These are phyloP conservation scores for Beroe ovata DNA, from an alignment of 37 sponge, comb jelly and placozoan species.

Conservation along the genomic window DNA sequence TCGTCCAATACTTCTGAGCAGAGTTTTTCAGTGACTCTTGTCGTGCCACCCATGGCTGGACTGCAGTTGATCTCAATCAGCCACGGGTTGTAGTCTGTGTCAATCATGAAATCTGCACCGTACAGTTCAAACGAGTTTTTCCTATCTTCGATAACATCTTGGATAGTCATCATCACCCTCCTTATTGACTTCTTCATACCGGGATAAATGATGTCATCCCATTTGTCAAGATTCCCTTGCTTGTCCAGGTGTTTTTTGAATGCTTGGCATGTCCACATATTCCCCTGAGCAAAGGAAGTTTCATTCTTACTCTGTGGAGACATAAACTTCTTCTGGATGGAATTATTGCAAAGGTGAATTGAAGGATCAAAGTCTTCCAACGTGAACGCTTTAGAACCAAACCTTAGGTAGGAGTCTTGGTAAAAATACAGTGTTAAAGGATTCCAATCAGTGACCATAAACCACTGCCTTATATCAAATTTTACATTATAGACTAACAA, in stretches of 20 bases:
- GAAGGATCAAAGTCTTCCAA: constrained; percentile 81
- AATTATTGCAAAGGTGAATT: constrained; percentile 93
- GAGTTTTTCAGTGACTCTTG: constrained; percentile 81
- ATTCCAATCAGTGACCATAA: constrained; percentile 96
- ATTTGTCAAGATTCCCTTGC: constrained; percentile 69
- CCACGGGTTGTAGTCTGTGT: constrained; percentile 84
- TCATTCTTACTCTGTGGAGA: constrained; percentile 68
- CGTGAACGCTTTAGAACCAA: constrained; percentile 79
- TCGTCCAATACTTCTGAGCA: constrained; percentile 90
- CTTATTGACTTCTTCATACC: constrained; percentile 87
- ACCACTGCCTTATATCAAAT: constrained; percentile 99
- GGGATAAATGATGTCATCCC: constrained; percentile 79
- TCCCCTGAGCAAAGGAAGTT: constrained; percentile 77
- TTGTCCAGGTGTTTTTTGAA: constrained; percentile 78
- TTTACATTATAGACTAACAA: constrained; percentile 86
- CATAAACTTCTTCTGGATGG: constrained; percentile 81
- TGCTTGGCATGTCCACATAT: constrained; percentile 86
- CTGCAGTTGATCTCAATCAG: constrained; percentile 95
- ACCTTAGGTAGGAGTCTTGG: constrained; percentile 87
- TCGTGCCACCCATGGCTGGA: constrained; percentile 86
- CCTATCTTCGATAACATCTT: constrained; percentile 77
- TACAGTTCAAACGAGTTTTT: constrained; percentile 91
- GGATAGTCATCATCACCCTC: constrained; percentile 75
- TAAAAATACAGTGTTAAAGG: constrained; percentile 88
- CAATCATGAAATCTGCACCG: constrained; percentile 98